Percentiles rank a stretch among this genome's conserved stretches.
These are phyloP conservation scores for Pseudomyrmex dendroicus DNA, from an alignment of 1,140 invertebrate species.

Conservation along the genomic window DNA sequence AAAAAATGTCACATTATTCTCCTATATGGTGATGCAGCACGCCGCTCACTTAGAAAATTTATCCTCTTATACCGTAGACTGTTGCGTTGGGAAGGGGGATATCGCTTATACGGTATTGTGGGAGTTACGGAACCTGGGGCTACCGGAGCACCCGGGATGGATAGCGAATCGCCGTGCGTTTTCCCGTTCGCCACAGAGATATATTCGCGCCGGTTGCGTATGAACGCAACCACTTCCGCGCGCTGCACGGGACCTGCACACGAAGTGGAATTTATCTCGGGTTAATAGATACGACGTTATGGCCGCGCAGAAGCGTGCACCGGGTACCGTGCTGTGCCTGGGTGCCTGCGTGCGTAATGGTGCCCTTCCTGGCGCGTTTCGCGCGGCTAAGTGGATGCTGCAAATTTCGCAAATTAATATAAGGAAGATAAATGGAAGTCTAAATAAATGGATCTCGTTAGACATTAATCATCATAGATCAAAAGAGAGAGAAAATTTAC, in stretches of 20 bases:
- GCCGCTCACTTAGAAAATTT: constrained; percentile 78
- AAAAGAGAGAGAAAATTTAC: not conserved
- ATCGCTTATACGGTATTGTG: constrained; percentile 74
- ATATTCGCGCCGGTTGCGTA: constrained; percentile 59
- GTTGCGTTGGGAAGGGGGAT: constrained; percentile 18
- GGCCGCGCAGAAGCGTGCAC: not conserved
- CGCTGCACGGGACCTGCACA: constrained; percentile 37
- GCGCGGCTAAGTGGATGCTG: not conserved
- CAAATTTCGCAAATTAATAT: not conserved
- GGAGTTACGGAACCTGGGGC: constrained; percentile 68
- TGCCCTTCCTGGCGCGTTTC: not conserved
- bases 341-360: not conserved
- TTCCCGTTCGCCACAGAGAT: constrained; percentile 49
- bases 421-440: not conserved
- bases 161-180: constrained; percentile 60
- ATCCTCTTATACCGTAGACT: constrained; percentile 66
- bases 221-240: constrained; percentile 39
- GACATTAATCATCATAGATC: not conserved
- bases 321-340: constrained; percentile 10
- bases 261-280: constrained; percentile 48
- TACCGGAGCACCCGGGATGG: constrained; percentile 53
- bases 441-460: not conserved
- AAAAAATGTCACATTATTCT: constrained; percentile 83
- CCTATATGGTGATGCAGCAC: constrained; percentile 81
- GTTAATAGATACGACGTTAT: constrained; percentile 54